Conservation (phyloP, 2,113 vertebrate species). For the Xiphias gladius region DNA sequence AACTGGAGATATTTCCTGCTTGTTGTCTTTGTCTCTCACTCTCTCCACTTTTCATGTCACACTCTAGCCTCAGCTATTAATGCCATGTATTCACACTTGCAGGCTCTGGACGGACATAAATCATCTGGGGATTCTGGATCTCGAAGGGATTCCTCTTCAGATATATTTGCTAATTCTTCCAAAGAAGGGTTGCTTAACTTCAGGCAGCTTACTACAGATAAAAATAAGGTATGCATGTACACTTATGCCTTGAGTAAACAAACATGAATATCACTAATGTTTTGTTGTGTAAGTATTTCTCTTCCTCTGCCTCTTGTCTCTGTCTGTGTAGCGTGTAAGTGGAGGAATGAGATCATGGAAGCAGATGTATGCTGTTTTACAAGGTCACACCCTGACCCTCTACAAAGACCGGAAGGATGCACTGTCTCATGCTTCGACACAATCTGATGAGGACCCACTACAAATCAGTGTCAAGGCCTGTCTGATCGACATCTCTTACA, state of each 20-base stretch:
- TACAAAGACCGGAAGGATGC: conserved; percentile 96
- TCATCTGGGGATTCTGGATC: conserved; percentile 93
- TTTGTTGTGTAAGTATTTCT: neutral
- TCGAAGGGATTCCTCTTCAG: conserved; percentile 91
- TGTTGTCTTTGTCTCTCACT: conserved; percentile 10
- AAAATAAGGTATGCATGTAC: conserved; percentile 90
- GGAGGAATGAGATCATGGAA: conserved; percentile 96
- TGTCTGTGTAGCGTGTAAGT: conserved; percentile 87
- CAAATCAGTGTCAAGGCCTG: conserved; percentile 95
- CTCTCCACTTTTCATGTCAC: conserved; percentile 5
- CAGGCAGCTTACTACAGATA: conserved; percentile 92
- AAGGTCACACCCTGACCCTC: conserved; percentile 91
- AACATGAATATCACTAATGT: neutral
- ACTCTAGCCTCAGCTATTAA: neutral
- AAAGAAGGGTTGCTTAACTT: conserved; percentile 95
- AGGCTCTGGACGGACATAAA: conserved; percentile 89
- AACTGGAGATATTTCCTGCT: conserved; percentile 9
- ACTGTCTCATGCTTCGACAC: conserved; percentile 75
- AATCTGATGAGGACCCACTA: conserved; percentile 90
- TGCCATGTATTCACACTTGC: conserved; percentile 12
- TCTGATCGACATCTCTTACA: conserved; percentile 98
- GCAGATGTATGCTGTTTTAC: conserved; percentile 93
- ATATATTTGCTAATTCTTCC: conserved; percentile 91
- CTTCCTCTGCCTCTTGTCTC: neutral
- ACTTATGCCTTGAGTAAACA: neutral